phyloP scores from a whole-genome alignment of 1,140 invertebrate genomes.

The Eriosoma lanigerum region DNA sequence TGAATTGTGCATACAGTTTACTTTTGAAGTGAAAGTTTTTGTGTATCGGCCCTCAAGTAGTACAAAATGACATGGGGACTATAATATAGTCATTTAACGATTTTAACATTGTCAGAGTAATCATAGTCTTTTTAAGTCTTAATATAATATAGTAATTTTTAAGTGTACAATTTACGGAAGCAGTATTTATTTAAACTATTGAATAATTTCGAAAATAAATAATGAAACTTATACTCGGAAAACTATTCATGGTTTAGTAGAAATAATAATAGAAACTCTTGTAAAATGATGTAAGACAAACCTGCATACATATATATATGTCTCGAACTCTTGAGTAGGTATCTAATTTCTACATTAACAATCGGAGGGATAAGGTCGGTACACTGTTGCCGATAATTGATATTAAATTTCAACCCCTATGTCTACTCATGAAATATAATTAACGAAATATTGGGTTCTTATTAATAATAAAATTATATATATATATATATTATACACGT shows the following conservation, averaged over 20 bases:
- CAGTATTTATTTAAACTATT: background rate
- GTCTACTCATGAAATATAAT: background rate
- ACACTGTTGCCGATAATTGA: background rate
- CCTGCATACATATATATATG: background rate
- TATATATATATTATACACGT: too few relatives aligned
- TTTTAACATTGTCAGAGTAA: too few relatives aligned
- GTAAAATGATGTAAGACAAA: constrained; percentile 29
- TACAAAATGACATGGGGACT: too few relatives aligned
- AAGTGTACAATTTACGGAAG: background rate
- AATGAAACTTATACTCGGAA: background rate
- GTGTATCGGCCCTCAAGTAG: too few relatives aligned
- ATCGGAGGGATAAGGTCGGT: background rate
- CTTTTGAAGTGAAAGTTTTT: too few relatives aligned
- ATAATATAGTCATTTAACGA: too few relatives aligned
- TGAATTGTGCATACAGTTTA: too few relatives aligned
- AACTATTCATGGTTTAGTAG: background rate
- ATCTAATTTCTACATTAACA: constrained; percentile 18
- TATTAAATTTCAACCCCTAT: constrained; percentile 17
- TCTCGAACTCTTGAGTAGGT: constrained; percentile 5
- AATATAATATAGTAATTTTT: too few relatives aligned
- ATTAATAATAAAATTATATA: too few relatives aligned
- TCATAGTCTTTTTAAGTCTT: too few relatives aligned
- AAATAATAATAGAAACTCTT: background rate
- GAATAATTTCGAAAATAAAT: background rate
- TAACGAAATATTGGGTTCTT: too few relatives aligned